Base-by-base conservation (phyloP, 2,797 vertebrate species). In the Rallus crepitans region DNA sequence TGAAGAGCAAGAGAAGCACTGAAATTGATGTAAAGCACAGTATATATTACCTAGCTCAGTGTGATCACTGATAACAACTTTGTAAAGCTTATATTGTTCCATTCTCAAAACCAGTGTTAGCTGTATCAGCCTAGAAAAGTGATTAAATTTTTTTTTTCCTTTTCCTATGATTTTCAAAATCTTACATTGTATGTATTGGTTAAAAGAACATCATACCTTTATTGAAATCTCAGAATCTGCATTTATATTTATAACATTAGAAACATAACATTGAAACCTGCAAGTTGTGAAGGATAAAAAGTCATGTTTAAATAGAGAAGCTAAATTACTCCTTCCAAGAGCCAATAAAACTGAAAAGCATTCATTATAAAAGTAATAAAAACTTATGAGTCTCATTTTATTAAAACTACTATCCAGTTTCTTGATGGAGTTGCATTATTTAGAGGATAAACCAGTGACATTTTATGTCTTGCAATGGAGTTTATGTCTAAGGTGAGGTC, bases 361-460 rank as follows among this genome's bases (percentile, higher is more conserved):
- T 98, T 98, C 97, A 98, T 97, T 98, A 97, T 97, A 95, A 97
- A 97, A 97, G 96, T 96, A 98, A 98, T 98, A 98, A 98, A 98
- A 98, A 95, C 94, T 97, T 98, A 97, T 61, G 96, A 97, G 94
- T 97, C 85, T 84, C 79, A 85, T 97, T 98, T 98, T 98, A 97
- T 98, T 98, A 98, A 98, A 98, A 97, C 95, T 97, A 96, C 94
- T 93, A 79, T 93, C 93, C 93, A 76, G 87, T 97, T 97, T 98
- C 86, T 90, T 98, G 96, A 92, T 96, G 89, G 89, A 94, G 31
- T 75, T 94, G 83, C 83, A 87, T 98, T 97, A 91, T 93, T 95
- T 91, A 81, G 76, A 95, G 50, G 79, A 94, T 94, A 97, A 96
- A 93, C 82, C 71, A 89, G 87, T 89, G 91, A 88, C 20, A 87